Conservation (phyloP, 2,113 vertebrate genomes). For the Myotis yumanensis region DNA sequence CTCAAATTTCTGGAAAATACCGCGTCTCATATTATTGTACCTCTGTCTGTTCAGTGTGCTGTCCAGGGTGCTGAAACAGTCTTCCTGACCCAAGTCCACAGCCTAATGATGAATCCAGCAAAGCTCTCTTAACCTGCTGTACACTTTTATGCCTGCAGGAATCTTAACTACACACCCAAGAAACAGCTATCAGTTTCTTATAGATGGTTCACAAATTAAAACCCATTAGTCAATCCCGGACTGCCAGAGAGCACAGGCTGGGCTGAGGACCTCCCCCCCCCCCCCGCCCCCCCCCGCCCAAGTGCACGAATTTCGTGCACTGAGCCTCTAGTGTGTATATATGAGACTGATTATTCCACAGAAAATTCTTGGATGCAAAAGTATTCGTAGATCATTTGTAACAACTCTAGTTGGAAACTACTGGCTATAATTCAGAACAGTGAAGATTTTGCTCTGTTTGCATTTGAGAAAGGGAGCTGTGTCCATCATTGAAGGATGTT, state of each 20-base stretch:
- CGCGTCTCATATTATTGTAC: background rate
- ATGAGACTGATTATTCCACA: background rate
- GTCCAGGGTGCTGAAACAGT: constrained; percentile 60
- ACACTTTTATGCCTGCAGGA: background rate
- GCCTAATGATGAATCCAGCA: background rate
- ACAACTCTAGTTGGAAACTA: background rate
- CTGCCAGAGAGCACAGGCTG: too few relatives aligned
- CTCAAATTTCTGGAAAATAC: background rate
- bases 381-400: background rate
- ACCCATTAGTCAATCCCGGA: background rate
- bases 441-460: background rate
- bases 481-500: background rate
- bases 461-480: background rate
- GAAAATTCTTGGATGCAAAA: background rate
- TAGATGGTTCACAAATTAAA: background rate
- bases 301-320: too few relatives aligned
- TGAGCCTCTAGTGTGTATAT: background rate
- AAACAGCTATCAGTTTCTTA: background rate
- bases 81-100: too few relatives aligned
- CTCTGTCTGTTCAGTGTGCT: background rate
- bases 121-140: background rate
- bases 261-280: too few relatives aligned
- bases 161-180: background rate
- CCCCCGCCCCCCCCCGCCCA: fast-evolving
- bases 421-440: background rate